Base-by-base conservation (phyloP, 2,888 invertebrate genomes). In the Cistogaster globosa region DNA sequence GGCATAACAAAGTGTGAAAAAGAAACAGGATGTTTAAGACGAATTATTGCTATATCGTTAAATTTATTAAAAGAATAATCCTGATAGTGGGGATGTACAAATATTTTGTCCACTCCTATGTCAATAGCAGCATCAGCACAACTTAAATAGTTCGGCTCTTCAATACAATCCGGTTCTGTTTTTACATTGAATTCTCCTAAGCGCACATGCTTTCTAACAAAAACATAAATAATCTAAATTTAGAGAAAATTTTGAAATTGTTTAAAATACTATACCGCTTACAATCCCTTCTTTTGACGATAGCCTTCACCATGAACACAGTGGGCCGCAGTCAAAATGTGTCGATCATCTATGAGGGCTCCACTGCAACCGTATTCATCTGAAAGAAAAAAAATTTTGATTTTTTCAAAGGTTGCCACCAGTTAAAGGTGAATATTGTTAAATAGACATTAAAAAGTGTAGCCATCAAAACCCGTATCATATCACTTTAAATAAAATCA, bases 91-190 rank as follows among this genome's bases (percentile, higher is more conserved):
- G 95, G 94, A 90, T 97, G 96, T 0, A 95, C 94, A 63, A 95
- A 94, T 1, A 94, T 93, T n/a, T 94, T 93, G 36, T 95, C 94
- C 2, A 96, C 93, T 0, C 93, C 92, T 22, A 96, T 93, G 84
- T 96, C 94, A 86, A 96, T 90, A 0, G 95, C 94, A 0, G 94
- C 93, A 63, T 95, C 95, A 0, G 96, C 94, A 88, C 97, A 97
- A 8, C 92, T 92, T 18, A 92, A 86, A 77, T 91, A 89, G 76
- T 90, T 90, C 77, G 83, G 90, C 87, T 88, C 93, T 89, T 91
- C 90, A 22, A 94, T 92, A 90, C 96, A 96, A 88, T 96, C 96
- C 0, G 93, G 91, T 51, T 94, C 93, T 1, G 93, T 94, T 87
- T 94, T 93, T 0, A 93, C 94, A 88, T 96, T 94, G 88, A 95